These are phyloP conservation scores for Elaeidobius kamerunicus DNA, from an alignment of 2,888 invertebrate genomes.

Conservation along the genomic window DNA sequence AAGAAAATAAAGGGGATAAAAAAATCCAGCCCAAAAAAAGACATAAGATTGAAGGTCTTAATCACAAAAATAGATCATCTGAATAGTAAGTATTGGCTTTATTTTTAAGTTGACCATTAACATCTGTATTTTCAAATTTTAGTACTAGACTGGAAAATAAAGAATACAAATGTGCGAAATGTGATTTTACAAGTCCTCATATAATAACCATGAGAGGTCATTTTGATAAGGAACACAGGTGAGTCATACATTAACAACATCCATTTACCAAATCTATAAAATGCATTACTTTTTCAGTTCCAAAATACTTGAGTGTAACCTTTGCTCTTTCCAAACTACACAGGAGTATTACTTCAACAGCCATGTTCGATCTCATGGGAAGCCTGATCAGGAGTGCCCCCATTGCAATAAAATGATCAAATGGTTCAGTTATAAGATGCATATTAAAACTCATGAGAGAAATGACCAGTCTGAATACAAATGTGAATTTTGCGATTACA, in stretches of 20 bases:
- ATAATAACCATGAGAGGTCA: constrained; percentile 6
- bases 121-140: too few relatives aligned
- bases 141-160: constrained; percentile 10
- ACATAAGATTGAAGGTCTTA: not conserved
- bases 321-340: constrained; percentile 18
- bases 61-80: constrained; percentile 3
- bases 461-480: constrained; percentile 18
- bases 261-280: not conserved
- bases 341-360: constrained; percentile 20
- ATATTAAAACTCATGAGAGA: constrained; percentile 17
- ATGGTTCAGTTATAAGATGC: constrained; percentile 20
- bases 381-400: constrained; percentile 10
- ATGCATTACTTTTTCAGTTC: not conserved
- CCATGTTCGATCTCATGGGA: constrained; percentile 8
- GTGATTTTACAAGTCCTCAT: constrained; percentile 2
- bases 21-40: not conserved
- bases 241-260: not conserved
- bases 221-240: constrained; percentile 17
- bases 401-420: constrained; percentile 20
- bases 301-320: constrained; percentile 5
- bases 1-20: not conserved
- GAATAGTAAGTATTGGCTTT: constrained; percentile 11
- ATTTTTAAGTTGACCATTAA: too few relatives aligned
- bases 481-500: constrained; percentile 15
- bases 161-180: constrained; percentile 18